phyloP scores from a whole-genome alignment of 1,140 invertebrate genomes.

The Drosophila nannoptera region DNA sequence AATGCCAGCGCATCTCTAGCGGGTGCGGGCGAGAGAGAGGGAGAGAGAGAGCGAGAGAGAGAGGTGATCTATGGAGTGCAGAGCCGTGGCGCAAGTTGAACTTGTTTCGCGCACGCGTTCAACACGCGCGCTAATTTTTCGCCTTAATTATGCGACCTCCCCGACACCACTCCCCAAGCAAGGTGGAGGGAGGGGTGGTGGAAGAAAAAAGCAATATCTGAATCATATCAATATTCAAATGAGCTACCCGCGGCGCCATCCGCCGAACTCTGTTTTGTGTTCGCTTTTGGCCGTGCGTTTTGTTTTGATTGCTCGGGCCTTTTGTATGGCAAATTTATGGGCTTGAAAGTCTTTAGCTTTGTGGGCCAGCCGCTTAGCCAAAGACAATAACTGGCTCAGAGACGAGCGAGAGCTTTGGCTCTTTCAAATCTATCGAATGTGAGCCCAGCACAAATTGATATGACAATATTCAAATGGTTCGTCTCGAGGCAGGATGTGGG shows the following conservation, averaged over 20 bases:
- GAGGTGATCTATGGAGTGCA: not conserved
- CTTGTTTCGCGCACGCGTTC: conserved; percentile 45
- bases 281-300: conserved; percentile 39
- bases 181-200: not conserved
- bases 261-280: conserved; percentile 4
- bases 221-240: conserved; percentile 55
- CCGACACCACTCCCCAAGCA: not conserved
- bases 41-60: not conserved
- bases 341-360: conserved; percentile 30
- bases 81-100: conserved; percentile 10
- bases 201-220: conserved; percentile 25
- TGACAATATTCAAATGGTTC: not conserved
- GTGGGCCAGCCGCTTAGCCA: conserved; percentile 21
- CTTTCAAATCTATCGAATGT: not conserved
- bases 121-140: conserved; percentile 52
- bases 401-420: not conserved
- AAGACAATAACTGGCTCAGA: conserved; percentile 20
- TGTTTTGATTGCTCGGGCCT: conserved; percentile 44
- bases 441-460: conserved; percentile 1
- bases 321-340: conserved; percentile 45
- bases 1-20: not conserved
- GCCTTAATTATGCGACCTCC: conserved; percentile 40
- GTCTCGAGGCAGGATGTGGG: not conserved
- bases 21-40: not conserved
- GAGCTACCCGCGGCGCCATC: conserved; percentile 27